Conservation (phyloP, 1,140 invertebrate species). For the Phthorimaea operculella region DNA sequence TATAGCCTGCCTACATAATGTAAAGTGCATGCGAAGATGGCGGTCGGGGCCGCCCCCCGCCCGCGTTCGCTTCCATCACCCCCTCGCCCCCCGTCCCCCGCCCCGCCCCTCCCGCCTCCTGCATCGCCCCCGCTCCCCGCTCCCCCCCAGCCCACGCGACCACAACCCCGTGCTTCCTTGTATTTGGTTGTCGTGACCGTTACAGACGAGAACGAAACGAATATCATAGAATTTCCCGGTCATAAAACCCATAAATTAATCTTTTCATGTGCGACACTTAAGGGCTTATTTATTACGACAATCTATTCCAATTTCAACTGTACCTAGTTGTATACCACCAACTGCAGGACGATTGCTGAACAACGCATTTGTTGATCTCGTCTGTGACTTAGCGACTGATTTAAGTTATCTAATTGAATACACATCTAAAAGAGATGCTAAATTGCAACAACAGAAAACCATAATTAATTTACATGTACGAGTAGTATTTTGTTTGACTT, state of each 20-base stretch:
- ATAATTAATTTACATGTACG: constrained; percentile 51
- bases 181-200: constrained; percentile 12
- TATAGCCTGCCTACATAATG: constrained; percentile 13
- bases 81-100: constrained; percentile 11
- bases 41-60: constrained; percentile 3
- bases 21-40: constrained; percentile 11
- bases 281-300: no score
- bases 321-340: no score
- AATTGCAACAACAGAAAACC: constrained; percentile 55
- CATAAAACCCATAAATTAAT: neutral
- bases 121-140: constrained; percentile 1
- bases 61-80: constrained; percentile 1
- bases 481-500: constrained; percentile 58
- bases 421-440: constrained; percentile 13
- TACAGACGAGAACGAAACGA: neutral
- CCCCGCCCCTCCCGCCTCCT: constrained; percentile 11
- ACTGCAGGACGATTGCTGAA: no score
- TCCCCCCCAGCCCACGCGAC: constrained; percentile 5
- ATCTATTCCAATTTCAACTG: no score
- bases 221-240: neutral
- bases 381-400: neutral
- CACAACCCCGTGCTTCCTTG: constrained; percentile 18
- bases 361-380: no score
- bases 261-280: constrained; percentile 4
- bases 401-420: constrained; percentile 2